Evolutionary conservation across 2,797 vertebrate genomes (phyloP).

Genomic region (Simalia tracyae): DNA sequence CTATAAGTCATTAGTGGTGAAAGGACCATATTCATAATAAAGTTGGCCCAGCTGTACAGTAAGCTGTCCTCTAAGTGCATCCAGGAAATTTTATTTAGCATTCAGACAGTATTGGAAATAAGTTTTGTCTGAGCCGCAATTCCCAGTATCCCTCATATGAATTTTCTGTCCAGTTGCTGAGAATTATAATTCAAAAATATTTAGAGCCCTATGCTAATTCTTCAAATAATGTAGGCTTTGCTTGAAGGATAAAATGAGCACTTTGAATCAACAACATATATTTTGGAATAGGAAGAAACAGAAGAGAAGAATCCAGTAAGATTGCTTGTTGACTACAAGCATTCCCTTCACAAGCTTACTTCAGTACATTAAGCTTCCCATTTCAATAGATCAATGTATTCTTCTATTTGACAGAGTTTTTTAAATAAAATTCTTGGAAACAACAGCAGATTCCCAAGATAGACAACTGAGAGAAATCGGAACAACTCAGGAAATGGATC

Average conservation of each 20-base stretch:
- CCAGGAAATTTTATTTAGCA: background rate
- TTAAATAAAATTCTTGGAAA: background rate
- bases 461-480: constrained; percentile 33
- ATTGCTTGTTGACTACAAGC: constrained; percentile 28
- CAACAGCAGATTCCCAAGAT: constrained; percentile 1
- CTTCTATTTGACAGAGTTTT: constrained; percentile 38
- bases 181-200: background rate
- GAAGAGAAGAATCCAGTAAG: constrained; percentile 38
- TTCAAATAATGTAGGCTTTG: constrained; percentile 46
- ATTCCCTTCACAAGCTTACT: background rate
- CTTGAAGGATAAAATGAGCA: background rate
- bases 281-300: background rate
- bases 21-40: too few species aligned
- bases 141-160: too few species aligned
- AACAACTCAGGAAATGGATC: constrained; percentile 40
- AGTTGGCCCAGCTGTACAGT: background rate
- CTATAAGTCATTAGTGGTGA: too few species aligned
- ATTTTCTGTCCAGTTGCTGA: too few species aligned
- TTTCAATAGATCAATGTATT: constrained; percentile 21
- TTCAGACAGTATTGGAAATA: background rate
- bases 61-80: background rate
- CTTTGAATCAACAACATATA: background rate
- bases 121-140: too few species aligned
- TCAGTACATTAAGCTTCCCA: constrained; percentile 15
- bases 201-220: background rate